Evolutionary conservation across 2,797 vertebrate species (phyloP).

Genomic region (Cirrhinus mrigala): DNA sequence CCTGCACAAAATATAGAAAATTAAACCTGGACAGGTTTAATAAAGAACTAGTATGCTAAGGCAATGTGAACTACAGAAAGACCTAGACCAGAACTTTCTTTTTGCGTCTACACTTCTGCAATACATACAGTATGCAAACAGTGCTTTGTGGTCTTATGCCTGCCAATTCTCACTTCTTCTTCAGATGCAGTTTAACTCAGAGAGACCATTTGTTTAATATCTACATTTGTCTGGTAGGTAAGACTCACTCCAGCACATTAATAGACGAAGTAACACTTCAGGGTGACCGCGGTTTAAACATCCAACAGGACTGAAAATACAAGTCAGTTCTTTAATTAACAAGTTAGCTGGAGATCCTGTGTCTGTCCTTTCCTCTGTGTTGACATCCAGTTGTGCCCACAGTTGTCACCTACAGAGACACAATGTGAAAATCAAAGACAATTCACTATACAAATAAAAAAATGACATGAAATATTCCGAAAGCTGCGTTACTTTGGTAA

Average conservation of each 20-base stretch:
- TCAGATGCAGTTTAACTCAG: slow-evolving; percentile 23
- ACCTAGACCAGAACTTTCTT: slow-evolving; percentile 67
- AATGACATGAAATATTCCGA: background rate
- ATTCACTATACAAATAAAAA: background rate
- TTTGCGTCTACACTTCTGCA: slow-evolving; percentile 63
- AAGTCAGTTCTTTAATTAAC: background rate
- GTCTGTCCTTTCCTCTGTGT: slow-evolving; percentile 23
- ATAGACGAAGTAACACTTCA: slow-evolving; percentile 61
- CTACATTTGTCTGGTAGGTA: background rate
- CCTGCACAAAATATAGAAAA: slow-evolving; percentile 83
- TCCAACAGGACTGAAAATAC: slow-evolving; percentile 41
- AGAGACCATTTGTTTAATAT: slow-evolving; percentile 27
- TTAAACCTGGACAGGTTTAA: slow-evolving; percentile 82
- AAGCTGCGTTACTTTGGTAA: background rate
- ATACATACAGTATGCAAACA: slow-evolving; percentile 55
- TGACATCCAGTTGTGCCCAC: slow-evolving; percentile 12
- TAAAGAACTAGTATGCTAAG: slow-evolving; percentile 80
- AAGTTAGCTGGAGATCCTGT: background rate
- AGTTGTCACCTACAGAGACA: slow-evolving; percentile 17
- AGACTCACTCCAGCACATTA: slow-evolving; percentile 18
- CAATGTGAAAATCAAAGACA: background rate
- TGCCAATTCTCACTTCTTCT: background rate
- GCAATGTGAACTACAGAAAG: slow-evolving; percentile 76
- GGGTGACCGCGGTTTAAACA: slow-evolving; percentile 73
- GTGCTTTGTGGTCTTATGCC: background rate